Conservation (phyloP, 2,113 vertebrate genomes). For the Menidia beryllina region DNA sequence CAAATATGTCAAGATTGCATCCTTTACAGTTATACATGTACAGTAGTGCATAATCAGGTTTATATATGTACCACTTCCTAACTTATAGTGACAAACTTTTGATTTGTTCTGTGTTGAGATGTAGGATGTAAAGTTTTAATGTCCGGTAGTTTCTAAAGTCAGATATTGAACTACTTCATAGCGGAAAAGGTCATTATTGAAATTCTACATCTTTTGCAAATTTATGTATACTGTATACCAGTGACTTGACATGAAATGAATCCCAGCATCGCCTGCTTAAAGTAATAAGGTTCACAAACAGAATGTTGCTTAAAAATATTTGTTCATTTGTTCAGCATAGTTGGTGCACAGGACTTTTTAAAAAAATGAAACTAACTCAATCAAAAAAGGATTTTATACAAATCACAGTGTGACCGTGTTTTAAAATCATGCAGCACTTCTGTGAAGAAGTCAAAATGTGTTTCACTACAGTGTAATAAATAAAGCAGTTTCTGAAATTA, state of each 20-base stretch:
- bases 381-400: too few species aligned
- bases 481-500: too few species aligned
- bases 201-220: not conserved
- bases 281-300: not conserved
- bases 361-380: too few species aligned
- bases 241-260: not conserved
- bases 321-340: too few species aligned
- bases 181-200: not conserved
- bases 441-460: not conserved
- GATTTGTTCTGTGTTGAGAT: not conserved
- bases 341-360: too few species aligned
- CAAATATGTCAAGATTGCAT: not conserved
- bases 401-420: not conserved
- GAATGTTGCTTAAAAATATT: too few species aligned
- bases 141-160: too few species aligned
- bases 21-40: not conserved
- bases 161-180: not conserved
- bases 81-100: not conserved
- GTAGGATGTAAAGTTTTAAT: not conserved
- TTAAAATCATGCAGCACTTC: not conserved
- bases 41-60: too few species aligned
- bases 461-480: not conserved
- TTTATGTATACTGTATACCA: not conserved
- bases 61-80: not conserved
- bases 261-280: not conserved